Evolutionary conservation across 2,888 invertebrate genomes (phyloP).

Genomic region (Caenorhabditis angaria): DNA sequence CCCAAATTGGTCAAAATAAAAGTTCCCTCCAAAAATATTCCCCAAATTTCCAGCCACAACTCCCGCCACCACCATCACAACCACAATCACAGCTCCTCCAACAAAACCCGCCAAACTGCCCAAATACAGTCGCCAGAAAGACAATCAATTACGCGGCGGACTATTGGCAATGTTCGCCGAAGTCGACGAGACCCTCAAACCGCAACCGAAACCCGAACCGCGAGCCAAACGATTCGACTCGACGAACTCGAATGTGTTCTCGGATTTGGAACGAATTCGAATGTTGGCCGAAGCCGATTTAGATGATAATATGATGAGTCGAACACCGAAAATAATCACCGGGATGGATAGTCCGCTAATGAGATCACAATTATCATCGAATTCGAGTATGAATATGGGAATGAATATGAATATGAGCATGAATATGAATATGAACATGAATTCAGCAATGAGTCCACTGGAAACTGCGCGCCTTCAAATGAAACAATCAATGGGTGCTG

Average conservation of each 20-base stretch:
- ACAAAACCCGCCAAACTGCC: background rate
- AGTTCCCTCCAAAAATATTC: too few species aligned
- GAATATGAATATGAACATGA: too few species aligned
- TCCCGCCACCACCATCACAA: too few species aligned
- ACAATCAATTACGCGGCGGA: conserved; percentile 13
- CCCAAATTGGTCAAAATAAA: too few species aligned
- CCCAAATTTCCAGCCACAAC: too few species aligned
- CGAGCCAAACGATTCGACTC: conserved; percentile 14
- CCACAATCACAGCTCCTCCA: background rate
- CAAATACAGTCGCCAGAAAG: conserved; percentile 22
- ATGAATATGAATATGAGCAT: too few species aligned
- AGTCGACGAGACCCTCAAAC: conserved; percentile 7
- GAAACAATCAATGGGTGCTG: conserved; percentile 47
- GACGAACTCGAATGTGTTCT: background rate
- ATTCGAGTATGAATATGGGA: conserved; percentile 10
- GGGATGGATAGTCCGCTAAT: conserved; percentile 5
- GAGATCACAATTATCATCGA: conserved; percentile 1
- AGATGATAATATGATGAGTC: conserved; percentile 16
- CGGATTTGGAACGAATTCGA: conserved; percentile 11
- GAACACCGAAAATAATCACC: background rate
- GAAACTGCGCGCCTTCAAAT: conserved; percentile 46
- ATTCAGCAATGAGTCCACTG: conserved; percentile 26
- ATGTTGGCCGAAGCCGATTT: conserved; percentile 20
- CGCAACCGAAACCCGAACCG: conserved; percentile 26
- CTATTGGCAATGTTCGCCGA: conserved; percentile 42